Base-by-base conservation (phyloP, 2,888 invertebrate species). In the Brenthis hecate region DNA sequence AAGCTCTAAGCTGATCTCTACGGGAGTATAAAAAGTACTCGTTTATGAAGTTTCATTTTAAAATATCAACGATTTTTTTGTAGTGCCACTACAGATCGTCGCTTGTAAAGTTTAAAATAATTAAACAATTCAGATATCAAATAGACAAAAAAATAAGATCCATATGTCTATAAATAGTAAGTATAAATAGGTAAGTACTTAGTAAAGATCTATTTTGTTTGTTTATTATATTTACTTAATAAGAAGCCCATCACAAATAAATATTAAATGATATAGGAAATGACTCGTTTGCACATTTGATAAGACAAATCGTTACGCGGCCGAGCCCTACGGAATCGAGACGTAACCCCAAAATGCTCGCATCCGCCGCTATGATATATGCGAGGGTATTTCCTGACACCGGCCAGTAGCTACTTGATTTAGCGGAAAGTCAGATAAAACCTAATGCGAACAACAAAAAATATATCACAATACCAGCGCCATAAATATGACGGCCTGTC, bases 321-420 rank as follows among this genome's bases (percentile, higher is more conserved):
- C 75, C 75, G 80, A 84, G 82, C 87, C 87, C 89, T 79, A 81
- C 85, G 83, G 84, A 81, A 80, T 81, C 81, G 82, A 80, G 73
- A 79, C 83, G 79, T 88, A 89, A 90, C 91, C 91, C 92, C 91
- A 91, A 90, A 91, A 87, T 78, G 86, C 78, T 83, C 82, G 85
- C 87, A 88, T 91, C 91, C 90, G 89, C 82, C 81, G 73, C 80
- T 80, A 88, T 92, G 92, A 92, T 89, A 84, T 91, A 92, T 86
- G 89, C 87, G 89, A 85, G 90, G 91, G 89, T 87, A 88, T 86
- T 88, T 91, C 91, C 92, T 90, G 91, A 88, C 91, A 90, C 86
- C 91, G 92, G 92, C 92, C 92, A 92, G 92, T 92, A 88, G 91
- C 88, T 92, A 92, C 92, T 92, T 92, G 92, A 92, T 92, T 92